Conservation (phyloP, 2,797 vertebrate species). For the Telmatherina bonti region DNA sequence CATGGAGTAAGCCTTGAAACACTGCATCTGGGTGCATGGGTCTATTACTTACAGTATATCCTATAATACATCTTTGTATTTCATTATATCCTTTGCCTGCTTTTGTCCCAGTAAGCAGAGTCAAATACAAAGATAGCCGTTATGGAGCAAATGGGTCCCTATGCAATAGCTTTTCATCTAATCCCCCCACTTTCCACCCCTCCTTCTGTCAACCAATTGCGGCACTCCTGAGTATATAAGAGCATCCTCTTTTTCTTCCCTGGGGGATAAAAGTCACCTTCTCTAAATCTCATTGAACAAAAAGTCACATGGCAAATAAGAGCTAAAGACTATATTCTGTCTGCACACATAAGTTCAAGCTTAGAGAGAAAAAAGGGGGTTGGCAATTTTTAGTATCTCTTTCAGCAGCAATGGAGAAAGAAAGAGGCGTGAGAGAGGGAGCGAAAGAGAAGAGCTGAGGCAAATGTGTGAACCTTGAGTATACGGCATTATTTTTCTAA, state of each 20-base stretch:
- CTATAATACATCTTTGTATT: slow-evolving; percentile 82
- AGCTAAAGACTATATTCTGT: slow-evolving; percentile 79
- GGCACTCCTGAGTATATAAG: slow-evolving; percentile 69
- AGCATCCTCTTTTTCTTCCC: slow-evolving; percentile 74
- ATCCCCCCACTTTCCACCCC: slow-evolving; percentile 9
- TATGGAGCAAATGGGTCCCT: slow-evolving; percentile 78
- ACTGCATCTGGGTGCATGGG: slow-evolving; percentile 60
- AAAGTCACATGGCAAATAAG: slow-evolving; percentile 83
- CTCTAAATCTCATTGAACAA: slow-evolving; percentile 84
- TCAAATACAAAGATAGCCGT: slow-evolving; percentile 82
- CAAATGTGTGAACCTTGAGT: slow-evolving; percentile 52
- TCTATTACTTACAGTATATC: slow-evolving; percentile 77
- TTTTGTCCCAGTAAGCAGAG: slow-evolving; percentile 76
- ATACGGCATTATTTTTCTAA: slow-evolving; percentile 55
- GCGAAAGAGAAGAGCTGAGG: slow-evolving; percentile 11
- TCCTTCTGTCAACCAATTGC: slow-evolving; percentile 65
- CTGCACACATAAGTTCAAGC: slow-evolving; percentile 77
- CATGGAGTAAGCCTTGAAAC: slow-evolving; percentile 74
- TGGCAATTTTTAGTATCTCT: slow-evolving; percentile 75
- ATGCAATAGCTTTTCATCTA: slow-evolving; percentile 65
- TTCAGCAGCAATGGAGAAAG: slow-evolving; percentile 71
- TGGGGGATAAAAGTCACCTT: slow-evolving; percentile 84
- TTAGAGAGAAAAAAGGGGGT: slow-evolving; percentile 74
- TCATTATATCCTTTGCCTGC: slow-evolving; percentile 75
- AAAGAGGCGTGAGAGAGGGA: slow-evolving; percentile 16